Evolutionary conservation across 2,888 invertebrate genomes (phyloP).

Genomic region (Folsomia candida): DNA sequence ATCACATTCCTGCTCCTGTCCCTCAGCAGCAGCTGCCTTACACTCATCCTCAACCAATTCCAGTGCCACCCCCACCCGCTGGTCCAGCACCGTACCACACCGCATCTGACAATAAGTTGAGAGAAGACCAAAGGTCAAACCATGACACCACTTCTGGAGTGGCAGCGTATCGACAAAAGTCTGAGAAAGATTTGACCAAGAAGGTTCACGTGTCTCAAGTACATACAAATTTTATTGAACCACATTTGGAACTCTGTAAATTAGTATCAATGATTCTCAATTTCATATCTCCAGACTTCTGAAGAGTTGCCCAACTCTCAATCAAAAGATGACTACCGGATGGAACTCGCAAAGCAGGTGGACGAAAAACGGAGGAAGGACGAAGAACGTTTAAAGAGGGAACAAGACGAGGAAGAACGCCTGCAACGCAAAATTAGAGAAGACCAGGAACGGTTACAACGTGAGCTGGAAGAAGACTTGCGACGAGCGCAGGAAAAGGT

Average conservation of each 20-base stretch:
- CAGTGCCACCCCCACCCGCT: no score
- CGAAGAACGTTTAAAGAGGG: conserved; percentile 25
- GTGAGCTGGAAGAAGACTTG: conserved; percentile 40
- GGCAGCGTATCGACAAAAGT: no score
- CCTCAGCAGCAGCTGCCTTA: no score
- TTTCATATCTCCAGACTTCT: conserved; percentile 23
- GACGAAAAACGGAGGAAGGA: conserved; percentile 36
- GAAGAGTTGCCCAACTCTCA: conserved; percentile 14
- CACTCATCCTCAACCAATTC: no score
- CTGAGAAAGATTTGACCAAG: no score
- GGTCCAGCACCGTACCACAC: no score
- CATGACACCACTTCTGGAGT: no score
- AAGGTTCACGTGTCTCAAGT: conserved; percentile 32
- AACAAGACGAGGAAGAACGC: conserved; percentile 34
- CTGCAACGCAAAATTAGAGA: conserved; percentile 41
- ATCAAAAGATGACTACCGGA: conserved; percentile 10
- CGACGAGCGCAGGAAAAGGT: conserved; percentile 33
- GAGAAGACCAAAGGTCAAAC: no score
- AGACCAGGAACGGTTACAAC: conserved; percentile 38
- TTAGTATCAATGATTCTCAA: not conserved
- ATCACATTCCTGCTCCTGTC: no score
- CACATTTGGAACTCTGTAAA: no score
- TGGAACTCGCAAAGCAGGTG: conserved; percentile 37
- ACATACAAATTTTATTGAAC: no score
- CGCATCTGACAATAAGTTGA: no score